Conservation (phyloP, 2,888 invertebrate genomes). For the Drosophila peninsularis region DNA sequence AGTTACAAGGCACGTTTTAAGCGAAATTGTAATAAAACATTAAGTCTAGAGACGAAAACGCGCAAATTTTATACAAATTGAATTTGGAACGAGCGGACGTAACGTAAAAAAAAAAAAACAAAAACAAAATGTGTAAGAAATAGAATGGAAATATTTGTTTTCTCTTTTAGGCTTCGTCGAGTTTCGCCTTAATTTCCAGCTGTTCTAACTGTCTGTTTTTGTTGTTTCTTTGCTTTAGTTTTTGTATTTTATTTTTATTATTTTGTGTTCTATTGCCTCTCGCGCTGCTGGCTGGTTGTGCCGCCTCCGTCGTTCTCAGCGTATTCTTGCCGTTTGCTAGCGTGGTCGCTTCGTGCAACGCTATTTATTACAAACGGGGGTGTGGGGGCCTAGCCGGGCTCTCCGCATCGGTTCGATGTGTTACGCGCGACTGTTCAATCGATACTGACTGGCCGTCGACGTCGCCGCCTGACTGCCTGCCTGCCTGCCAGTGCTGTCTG, state of each 20-base stretch:
- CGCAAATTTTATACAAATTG: conserved; percentile 26
- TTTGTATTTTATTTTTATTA: conserved; percentile 17
- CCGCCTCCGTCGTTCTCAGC: conserved; percentile 66
- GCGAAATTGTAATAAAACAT: conserved; percentile 8
- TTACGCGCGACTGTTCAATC: conserved; percentile 78
- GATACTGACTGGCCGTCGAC: conserved; percentile 65
- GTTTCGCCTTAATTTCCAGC: conserved; percentile 52
- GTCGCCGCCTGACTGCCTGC: conserved; percentile 39
- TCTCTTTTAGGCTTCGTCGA: conserved; percentile 31
- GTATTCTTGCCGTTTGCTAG: conserved; percentile 69
- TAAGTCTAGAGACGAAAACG: conserved; percentile 12
- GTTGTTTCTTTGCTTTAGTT: conserved; percentile 25
- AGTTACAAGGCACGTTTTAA: conserved; percentile 47
- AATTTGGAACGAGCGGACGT: conserved; percentile 14
- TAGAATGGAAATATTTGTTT: conserved; percentile 33
- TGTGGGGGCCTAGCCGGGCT: conserved; percentile 58
- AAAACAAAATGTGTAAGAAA: conserved; percentile 1
- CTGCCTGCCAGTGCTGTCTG: conserved; percentile 30
- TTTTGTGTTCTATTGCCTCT: conserved; percentile 39
- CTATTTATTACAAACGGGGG: conserved; percentile 73
- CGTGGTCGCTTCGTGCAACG: conserved; percentile 68
- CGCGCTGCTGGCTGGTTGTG: conserved; percentile 23
- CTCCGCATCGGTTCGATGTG: conserved; percentile 64
- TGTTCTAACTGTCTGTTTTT: conserved; percentile 51
- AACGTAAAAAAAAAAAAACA: conserved; percentile 4